Evolutionary conservation across 2,113 vertebrate species (phyloP), one percentile per base, ranked within the genome.

Genomic region (Henicopernis longicauda): DNA sequence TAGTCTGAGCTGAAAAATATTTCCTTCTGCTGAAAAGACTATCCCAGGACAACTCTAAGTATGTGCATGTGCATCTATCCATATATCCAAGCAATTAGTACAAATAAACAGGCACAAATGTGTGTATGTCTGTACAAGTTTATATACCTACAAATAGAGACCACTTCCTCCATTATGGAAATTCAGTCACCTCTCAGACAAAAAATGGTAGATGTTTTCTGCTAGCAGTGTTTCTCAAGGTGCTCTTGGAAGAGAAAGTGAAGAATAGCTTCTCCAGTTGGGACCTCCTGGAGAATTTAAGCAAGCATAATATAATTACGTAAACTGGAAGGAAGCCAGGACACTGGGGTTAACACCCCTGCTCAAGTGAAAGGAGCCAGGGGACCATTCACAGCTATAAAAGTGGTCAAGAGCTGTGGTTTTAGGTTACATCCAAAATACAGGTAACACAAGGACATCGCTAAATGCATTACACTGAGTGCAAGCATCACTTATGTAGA

Each of bases 351-450:
- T 97, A 96, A 97, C 87, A 96, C 85, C 45, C 66, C 42, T 94
- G n/a, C 74, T 94, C 77, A 78, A 94, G 62, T 80, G 89, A 79
- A 88, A 93, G 67, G 95, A 92, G 38, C n/a, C 89, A 81, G 36
- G 94, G 94, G 94, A 97, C 66, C 2, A 6, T 91, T 94, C 93
- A 57, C 47, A 96, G 77, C 76, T 81, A 63, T 88, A 96, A 94
- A 98, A 96, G 26, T 87, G 87, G 86, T 70, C 80, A 92, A 89
- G 66, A 82, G 77, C 57, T 65, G 15, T 12, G 78, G 93, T 82
- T 95, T 98, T 94, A 92, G 19, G 55, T 97, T 97, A 94, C 82
- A 85, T 89, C 32, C 23, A 86, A 93, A 95, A 82, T 62, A 13
- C 84, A 95, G 86, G 83, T 97, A 70, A 94, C 62, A 69, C 93